Conservation (phyloP, 1,140 invertebrate genomes). For the Lethrus apterus region DNA sequence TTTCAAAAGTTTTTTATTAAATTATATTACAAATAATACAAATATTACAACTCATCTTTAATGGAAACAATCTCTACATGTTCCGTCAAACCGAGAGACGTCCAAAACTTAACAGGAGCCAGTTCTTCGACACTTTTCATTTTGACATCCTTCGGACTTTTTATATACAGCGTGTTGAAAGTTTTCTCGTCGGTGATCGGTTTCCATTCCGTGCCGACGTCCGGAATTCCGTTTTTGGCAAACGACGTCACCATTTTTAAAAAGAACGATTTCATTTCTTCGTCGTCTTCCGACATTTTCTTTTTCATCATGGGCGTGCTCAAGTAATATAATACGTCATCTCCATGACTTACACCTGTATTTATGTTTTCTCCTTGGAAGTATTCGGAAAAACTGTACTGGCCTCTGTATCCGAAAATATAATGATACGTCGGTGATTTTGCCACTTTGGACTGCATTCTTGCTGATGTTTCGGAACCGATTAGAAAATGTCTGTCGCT, state of each 20-base stretch:
- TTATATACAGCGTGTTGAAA: neutral
- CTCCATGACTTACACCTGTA: constrained; percentile 3
- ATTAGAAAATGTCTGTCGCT: constrained; percentile 11
- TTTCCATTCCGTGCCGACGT: neutral
- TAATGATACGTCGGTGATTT: constrained; percentile 4
- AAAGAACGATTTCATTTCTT: constrained; percentile 1
- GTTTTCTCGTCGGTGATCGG: neutral
- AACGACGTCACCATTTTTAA: neutral
- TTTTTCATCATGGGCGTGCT: neutral
- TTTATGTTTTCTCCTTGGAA: neutral
- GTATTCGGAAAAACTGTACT: neutral
- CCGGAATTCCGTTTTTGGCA: neutral
- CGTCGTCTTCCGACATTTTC: neutral
- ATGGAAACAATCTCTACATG: no score
- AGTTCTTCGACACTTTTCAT: neutral
- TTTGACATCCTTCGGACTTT: neutral
- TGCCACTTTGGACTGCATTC: constrained; percentile 4
- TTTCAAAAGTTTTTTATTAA: no score
- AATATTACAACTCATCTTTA: no score
- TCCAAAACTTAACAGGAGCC: constrained; percentile 1
- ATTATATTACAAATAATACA: no score
- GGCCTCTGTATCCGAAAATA: constrained; percentile 7
- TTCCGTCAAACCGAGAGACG: neutral
- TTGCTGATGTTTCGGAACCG: neutral
- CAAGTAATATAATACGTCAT: neutral